Conservation (phyloP, 2,797 vertebrate species). For the Carduelis carduelis region DNA sequence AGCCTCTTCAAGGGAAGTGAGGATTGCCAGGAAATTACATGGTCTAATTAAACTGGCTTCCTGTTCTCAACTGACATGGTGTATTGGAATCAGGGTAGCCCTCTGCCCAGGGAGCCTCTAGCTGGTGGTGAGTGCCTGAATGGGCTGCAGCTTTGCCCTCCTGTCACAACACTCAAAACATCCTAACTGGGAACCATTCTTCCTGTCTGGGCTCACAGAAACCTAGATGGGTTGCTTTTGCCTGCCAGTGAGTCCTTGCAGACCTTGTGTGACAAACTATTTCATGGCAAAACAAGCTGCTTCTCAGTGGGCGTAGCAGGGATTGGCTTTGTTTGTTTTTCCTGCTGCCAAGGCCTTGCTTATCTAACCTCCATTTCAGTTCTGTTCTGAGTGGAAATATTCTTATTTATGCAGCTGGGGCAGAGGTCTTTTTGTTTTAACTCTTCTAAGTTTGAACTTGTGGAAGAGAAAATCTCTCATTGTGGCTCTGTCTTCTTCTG, state of each 20-base stretch:
- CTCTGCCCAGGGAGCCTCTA: background rate
- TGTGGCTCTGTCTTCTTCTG: background rate
- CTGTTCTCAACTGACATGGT: accelerated
- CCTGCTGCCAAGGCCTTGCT: constrained; percentile 59
- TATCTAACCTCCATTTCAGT: constrained; percentile 52
- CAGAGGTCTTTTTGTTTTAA: constrained; percentile 28
- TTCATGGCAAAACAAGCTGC: background rate
- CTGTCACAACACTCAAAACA: background rate
- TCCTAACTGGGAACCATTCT: background rate
- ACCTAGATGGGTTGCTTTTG: background rate
- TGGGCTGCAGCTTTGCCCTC: background rate
- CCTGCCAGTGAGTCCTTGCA: background rate
- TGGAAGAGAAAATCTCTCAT: background rate
- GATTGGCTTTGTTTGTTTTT: constrained; percentile 47
- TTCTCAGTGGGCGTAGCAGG: background rate
- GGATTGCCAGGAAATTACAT: background rate
- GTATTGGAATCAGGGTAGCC: background rate
- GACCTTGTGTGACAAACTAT: background rate
- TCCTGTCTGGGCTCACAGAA: background rate
- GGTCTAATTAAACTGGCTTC: background rate
- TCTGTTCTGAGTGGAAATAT: constrained; percentile 1
- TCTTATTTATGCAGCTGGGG: constrained; percentile 64
- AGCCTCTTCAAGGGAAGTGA: background rate
- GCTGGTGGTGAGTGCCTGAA: no score
- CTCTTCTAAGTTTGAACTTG: background rate